Percentiles rank a stretch among this genome's conserved stretches.
Evolutionary conservation across 2,888 invertebrate genomes (phyloP).

Genomic region (Melinaea marsaeus): DNA sequence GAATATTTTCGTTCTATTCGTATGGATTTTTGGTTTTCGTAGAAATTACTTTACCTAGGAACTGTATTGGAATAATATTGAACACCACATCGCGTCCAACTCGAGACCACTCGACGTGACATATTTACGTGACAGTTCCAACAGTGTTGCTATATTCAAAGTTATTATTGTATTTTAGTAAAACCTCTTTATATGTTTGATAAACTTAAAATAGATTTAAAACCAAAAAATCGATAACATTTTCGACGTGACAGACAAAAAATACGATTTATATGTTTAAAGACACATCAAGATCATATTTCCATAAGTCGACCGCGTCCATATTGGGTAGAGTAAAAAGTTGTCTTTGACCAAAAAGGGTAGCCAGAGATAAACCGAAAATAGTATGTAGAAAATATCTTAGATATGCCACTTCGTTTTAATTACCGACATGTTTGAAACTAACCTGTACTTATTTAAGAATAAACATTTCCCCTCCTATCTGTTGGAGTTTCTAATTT

Average conservation of each 20-base stretch:
- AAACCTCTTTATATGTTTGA: not conserved
- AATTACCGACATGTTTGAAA: constrained; percentile 33
- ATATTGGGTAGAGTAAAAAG: constrained; percentile 56
- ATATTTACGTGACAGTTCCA: constrained; percentile 2
- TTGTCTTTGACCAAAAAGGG: constrained; percentile 51
- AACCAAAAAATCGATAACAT: constrained; percentile 26
- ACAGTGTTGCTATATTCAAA: not conserved
- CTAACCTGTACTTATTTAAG: constrained; percentile 16
- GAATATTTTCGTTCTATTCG: constrained; percentile 56
- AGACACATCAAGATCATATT: constrained; percentile 61
- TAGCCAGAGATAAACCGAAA: constrained; percentile 47
- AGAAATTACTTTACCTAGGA: constrained; percentile 42
- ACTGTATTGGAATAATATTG: constrained; percentile 24
- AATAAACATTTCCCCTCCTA: constrained; percentile 2
- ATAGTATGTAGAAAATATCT: constrained; percentile 48
- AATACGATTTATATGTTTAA: constrained; percentile 35
- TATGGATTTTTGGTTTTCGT: constrained; percentile 44
- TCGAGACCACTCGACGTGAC: constrained; percentile 8
- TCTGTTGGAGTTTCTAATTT: not conserved
- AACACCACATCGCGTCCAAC: constrained; percentile 25
- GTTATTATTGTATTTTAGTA: not conserved
- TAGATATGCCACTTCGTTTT: constrained; percentile 54
- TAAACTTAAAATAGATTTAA: constrained; percentile 14
- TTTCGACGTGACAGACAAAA: constrained; percentile 27
- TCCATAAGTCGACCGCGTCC: constrained; percentile 49